A percentile compares a stretch with the other conserved stretches of the same genome.
Evolutionary conservation across 1,140 invertebrate genomes (phyloP).

Genomic region (Drosophila triauraria): DNA sequence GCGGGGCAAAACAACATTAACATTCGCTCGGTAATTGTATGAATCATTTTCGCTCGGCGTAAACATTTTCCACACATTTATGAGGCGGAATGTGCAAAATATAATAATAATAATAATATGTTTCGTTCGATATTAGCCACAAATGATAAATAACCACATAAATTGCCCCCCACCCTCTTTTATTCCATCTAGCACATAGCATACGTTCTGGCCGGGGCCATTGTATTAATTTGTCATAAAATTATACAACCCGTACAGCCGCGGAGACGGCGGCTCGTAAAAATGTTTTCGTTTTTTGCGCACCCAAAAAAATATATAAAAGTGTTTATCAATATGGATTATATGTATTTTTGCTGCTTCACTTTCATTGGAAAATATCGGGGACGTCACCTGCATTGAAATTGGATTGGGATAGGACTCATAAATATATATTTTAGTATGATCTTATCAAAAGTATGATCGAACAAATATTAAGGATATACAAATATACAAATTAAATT

Average conservation of each 20-base stretch:
- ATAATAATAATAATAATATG: slow-evolving; percentile 77
- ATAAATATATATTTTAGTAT: neutral
- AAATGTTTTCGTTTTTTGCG: slow-evolving; percentile 45
- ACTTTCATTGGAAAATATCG: slow-evolving; percentile 1
- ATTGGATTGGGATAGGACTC: neutral
- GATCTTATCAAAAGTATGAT: neutral
- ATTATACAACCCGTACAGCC: slow-evolving; percentile 62
- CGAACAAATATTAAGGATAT: too few species aligned
- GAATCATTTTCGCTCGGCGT: slow-evolving; percentile 68
- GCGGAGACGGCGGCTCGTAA: slow-evolving; percentile 40
- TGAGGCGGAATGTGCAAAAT: slow-evolving; percentile 74
- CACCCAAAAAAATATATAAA: slow-evolving; percentile 29
- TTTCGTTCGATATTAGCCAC: slow-evolving; percentile 65
- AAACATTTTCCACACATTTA: slow-evolving; percentile 65
- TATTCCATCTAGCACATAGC: slow-evolving; percentile 23
- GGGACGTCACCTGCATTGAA: slow-evolving; percentile 21
- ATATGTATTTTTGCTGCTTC: neutral
- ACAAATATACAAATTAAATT: slow-evolving; percentile 6
- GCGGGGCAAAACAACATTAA: slow-evolving; percentile 49
- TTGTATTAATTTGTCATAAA: slow-evolving; percentile 82
- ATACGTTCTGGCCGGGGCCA: slow-evolving; percentile 46
- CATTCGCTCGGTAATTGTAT: slow-evolving; percentile 69
- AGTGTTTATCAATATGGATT: slow-evolving; percentile 36
- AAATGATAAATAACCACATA: slow-evolving; percentile 69
- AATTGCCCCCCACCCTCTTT: slow-evolving; percentile 30